Conservation (phyloP, 2,888 invertebrate species). For the Rhyacophila evoluta region DNA sequence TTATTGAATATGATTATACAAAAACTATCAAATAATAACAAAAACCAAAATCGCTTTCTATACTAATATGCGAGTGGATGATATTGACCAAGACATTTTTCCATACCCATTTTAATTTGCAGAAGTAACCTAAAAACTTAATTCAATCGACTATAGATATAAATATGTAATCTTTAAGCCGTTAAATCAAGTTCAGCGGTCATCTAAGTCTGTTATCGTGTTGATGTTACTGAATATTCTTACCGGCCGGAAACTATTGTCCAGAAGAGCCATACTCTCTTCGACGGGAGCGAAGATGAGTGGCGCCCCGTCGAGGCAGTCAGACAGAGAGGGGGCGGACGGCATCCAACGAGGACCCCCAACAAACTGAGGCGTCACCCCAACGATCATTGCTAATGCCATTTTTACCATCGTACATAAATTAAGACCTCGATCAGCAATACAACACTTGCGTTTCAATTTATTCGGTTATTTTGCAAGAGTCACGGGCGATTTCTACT, state of each 20-base stretch:
- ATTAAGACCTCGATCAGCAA: too few relatives aligned
- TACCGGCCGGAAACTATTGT: neutral
- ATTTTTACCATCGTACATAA: slow-evolving; percentile 63
- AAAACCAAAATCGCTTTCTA: too few relatives aligned
- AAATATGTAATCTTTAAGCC: too few relatives aligned
- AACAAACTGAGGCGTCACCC: slow-evolving; percentile 66
- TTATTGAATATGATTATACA: too few relatives aligned
- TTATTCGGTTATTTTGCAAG: neutral
- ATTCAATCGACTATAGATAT: too few relatives aligned
- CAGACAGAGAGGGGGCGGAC: slow-evolving; percentile 66
- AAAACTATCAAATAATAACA: too few relatives aligned
- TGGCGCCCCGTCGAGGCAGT: slow-evolving; percentile 63
- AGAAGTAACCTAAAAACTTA: too few relatives aligned
- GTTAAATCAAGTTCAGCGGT: too few relatives aligned
- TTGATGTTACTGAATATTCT: neutral
- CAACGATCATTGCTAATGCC: slow-evolving; percentile 68
- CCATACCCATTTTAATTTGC: too few relatives aligned
- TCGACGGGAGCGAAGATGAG: slow-evolving; percentile 1
- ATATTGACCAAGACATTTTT: too few relatives aligned
- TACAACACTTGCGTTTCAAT: neutral
- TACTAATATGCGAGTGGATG: too few relatives aligned
- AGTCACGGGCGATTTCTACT: neutral
- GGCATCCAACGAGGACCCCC: slow-evolving; percentile 62
- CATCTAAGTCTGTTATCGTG: too few relatives aligned
- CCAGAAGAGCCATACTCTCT: slow-evolving; percentile 33